A percentile compares a stretch with the other conserved stretches of the same genome.
These are phyloP conservation scores for Dendrocincla tyrannina DNA, from an alignment of 2,797 vertebrate species.

Conservation along the genomic window DNA sequence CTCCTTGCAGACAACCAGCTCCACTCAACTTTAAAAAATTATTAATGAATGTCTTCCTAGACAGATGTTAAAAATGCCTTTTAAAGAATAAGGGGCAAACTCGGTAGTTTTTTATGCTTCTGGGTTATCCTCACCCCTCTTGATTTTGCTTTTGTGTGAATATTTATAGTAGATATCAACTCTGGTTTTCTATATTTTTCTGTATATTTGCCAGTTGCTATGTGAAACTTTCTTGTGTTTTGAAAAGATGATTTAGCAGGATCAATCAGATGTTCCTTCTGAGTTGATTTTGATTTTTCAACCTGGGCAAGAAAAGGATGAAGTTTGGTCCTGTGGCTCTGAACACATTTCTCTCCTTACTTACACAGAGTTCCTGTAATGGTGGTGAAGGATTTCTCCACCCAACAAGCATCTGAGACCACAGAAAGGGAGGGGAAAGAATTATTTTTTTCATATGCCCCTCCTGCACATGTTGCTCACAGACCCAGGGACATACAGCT, in stretches of 20 bases:
- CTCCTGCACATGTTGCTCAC: fast-evolving
- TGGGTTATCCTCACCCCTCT: not conserved
- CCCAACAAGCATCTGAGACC: not conserved
- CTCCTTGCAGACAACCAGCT: not conserved
- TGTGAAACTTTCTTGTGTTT: not conserved
- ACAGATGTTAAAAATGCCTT: not conserved
- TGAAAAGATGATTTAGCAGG: not conserved
- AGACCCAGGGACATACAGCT: not conserved
- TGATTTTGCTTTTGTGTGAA: not conserved
- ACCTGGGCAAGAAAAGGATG: not conserved
- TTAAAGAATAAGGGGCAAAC: not conserved
- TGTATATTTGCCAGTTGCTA: not conserved
- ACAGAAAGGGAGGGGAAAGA: not conserved
- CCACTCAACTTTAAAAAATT: not conserved
- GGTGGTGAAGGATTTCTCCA: not conserved
- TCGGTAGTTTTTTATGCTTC: not conserved
- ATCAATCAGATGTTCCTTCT: not conserved
- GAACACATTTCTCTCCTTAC: not conserved
- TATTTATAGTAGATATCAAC: not conserved
- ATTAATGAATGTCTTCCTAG: not conserved
- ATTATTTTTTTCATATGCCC: not conserved
- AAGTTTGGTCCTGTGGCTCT: not conserved
- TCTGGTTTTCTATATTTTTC: not conserved
- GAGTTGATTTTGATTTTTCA: not conserved
- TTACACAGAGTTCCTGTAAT: not conserved